Conservation (phyloP, 1,140 invertebrate genomes). For the Centruroides sculpturatus region DNA sequence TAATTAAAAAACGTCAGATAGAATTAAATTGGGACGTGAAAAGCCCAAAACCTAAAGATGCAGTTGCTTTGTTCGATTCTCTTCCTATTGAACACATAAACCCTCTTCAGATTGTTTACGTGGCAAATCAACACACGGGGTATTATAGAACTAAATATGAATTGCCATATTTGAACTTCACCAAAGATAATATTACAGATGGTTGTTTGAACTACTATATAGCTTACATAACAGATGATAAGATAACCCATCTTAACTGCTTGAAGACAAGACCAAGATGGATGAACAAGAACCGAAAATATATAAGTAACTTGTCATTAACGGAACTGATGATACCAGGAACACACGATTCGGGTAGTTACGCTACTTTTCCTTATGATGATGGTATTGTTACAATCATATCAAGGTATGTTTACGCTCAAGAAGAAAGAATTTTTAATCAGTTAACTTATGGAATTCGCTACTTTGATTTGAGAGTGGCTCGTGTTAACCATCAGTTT, state of each 20-base stretch:
- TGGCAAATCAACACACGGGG: constrained; percentile 3
- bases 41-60: constrained; percentile 8
- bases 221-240: constrained; percentile 15
- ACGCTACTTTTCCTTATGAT: constrained; percentile 26
- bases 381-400: constrained; percentile 34
- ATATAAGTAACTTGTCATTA: constrained; percentile 29
- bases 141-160: constrained; percentile 5
- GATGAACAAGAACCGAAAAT: constrained; percentile 37
- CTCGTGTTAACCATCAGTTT: constrained; percentile 30
- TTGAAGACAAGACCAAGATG: constrained; percentile 39
- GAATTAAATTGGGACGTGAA: constrained; percentile 19
- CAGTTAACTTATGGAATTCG: constrained; percentile 59
- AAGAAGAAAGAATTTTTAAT: constrained; percentile 59
- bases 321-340: constrained; percentile 42
- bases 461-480: constrained; percentile 59
- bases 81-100: neutral
- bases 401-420: constrained; percentile 30
- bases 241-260: constrained; percentile 24
- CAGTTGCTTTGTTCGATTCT: constrained; percentile 16
- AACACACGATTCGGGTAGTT: constrained; percentile 45
- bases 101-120: neutral
- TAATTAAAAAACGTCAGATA: constrained; percentile 13
- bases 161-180: constrained; percentile 1
- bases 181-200: neutral
- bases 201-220: neutral